Base-by-base conservation (phyloP, 2,888 invertebrate species). In the Polia nebulosa region DNA sequence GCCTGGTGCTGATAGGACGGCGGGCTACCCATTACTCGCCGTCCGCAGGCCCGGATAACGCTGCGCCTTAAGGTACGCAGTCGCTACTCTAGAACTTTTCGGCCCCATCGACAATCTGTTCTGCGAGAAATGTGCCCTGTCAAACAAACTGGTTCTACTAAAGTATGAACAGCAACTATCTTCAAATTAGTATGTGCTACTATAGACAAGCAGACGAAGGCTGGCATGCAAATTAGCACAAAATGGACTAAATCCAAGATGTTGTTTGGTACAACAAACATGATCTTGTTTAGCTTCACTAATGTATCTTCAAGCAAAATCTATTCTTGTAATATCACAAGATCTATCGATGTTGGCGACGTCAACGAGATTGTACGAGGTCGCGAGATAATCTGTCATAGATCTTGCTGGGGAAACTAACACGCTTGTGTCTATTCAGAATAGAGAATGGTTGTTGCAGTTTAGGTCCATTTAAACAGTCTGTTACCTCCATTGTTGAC, bases 251-350 rank as follows among this genome's bases (percentile, higher is more conserved):
- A 41, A 44, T 20, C 51, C 20, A 72, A 41, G 22, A 8, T 4
- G 29, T 5, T 57, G 27, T 39, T 29, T 11, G 20, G 22, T 49
- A 41, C 4, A 25, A 36, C 8, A 4, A 8, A 64, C n/a, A 47
- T 22, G 3, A 20, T 13, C 8, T n/a, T 52, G 51, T 74, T 74
- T 65, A 73, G 32, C 13, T 55, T 36, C 25, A 51, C 66, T 76
- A 76, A 76, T 76, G 76, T 53, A 70, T 44, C 60, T 72, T 76
- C 64, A 67, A 77, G 45, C 34, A 34, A 45, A 47, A 59, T 69
- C 69, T 79, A 75, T 63, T 79, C 59, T 53, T 25, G 63, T 49
- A n/a, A 47, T 62, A 70, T 64, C 64, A 4, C 34, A 70, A 58
- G 58, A 71, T 71, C 64, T 59, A 62, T 76, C 32, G 36, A 72